A percentile compares a stretch with the other conserved stretches of the same genome.
phyloP scores from a whole-genome alignment of 2,113 vertebrate genomes.

The Larimichthys crocea region DNA sequence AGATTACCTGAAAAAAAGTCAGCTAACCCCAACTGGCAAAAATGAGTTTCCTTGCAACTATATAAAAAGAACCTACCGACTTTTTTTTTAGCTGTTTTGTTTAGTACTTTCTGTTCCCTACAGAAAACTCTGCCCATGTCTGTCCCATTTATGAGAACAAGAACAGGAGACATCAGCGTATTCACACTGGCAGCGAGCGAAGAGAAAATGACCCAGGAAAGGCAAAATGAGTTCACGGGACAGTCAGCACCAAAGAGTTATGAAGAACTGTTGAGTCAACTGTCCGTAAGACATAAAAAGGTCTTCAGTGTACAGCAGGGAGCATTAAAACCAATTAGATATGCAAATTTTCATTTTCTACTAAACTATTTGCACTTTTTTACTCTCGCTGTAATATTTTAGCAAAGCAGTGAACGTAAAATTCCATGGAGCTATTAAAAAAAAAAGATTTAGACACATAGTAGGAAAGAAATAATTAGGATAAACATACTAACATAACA shows the following conservation, averaged over 20 bases:
- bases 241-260: slow-evolving; percentile 45
- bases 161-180: slow-evolving; percentile 57
- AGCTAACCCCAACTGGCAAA: background rate
- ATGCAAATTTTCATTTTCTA: slow-evolving; percentile 5
- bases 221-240: slow-evolving; percentile 47
- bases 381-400: background rate
- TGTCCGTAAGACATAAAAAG: slow-evolving; percentile 25
- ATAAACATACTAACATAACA: background rate
- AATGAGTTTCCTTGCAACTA: background rate
- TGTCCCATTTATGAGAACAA: slow-evolving; percentile 58
- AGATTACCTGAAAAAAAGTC: background rate
- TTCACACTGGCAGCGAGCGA: slow-evolving; percentile 38
- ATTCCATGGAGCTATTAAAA: background rate
- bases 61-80: background rate
- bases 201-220: slow-evolving; percentile 48
- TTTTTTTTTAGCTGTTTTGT: slow-evolving; percentile 17
- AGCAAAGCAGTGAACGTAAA: background rate
- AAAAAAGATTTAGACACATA: background rate
- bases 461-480: background rate
- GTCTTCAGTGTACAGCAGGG: slow-evolving; percentile 12
- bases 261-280: slow-evolving; percentile 50
- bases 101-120: slow-evolving; percentile 42
- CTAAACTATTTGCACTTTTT: background rate
- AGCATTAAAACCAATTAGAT: slow-evolving; percentile 30
- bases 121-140: slow-evolving; percentile 9